Evolutionary conservation across 2,113 vertebrate species (phyloP).

Genomic region (Poeciliopsis occidentalis): DNA sequence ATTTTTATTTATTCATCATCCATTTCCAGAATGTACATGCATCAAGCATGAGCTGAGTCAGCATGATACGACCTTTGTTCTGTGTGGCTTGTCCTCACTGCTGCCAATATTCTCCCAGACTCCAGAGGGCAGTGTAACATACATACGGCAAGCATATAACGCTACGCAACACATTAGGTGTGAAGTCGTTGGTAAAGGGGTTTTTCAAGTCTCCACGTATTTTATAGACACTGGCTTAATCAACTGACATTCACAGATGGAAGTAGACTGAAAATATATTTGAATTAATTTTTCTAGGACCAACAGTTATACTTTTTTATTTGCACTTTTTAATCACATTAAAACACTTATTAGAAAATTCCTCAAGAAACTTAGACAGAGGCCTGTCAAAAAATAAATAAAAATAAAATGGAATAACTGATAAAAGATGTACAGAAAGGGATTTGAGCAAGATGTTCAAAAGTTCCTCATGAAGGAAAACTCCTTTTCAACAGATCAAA

Average conservation of each 20-base stretch:
- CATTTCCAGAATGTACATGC: no score
- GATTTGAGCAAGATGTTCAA: slow-evolving; percentile 27
- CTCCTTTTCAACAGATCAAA: slow-evolving; percentile 13
- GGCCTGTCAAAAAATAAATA: neutral
- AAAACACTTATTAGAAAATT: slow-evolving; percentile 24
- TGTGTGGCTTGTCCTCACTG: no score
- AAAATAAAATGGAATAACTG: slow-evolving; percentile 38
- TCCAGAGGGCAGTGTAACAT: no score
- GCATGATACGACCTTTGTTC: no score
- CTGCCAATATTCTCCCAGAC: no score
- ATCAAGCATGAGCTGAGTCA: no score
- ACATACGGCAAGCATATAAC: no score
- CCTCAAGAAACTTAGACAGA: slow-evolving; percentile 12
- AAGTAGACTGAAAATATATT: neutral
- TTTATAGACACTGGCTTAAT: neutral
- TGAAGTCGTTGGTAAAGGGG: no score
- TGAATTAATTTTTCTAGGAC: neutral
- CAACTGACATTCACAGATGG: no score
- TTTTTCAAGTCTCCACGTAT: no score
- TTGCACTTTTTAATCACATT: slow-evolving; percentile 12
- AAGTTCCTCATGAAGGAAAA: slow-evolving; percentile 30
- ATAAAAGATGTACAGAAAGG: slow-evolving; percentile 28
- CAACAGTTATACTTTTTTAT: slow-evolving; percentile 1
- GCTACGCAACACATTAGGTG: no score
- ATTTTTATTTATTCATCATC: no score